Conservation (phyloP, 1,140 invertebrate genomes). For the Phortica variegata region DNA sequence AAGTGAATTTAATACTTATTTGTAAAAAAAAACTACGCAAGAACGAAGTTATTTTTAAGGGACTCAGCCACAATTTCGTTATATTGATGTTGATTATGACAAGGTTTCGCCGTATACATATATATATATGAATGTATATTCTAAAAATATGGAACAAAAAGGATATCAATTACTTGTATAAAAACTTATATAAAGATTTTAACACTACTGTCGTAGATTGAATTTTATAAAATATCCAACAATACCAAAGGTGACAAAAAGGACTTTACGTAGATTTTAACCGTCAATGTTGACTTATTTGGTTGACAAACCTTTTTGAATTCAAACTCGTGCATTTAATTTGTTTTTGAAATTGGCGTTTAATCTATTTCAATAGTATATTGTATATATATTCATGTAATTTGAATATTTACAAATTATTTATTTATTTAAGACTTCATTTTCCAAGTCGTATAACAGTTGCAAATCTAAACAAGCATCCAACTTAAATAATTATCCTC, state of each 20-base stretch:
- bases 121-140: too few relatives aligned
- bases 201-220: too few relatives aligned
- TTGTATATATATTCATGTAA: conserved; percentile 35
- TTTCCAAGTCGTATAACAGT: conserved; percentile 49
- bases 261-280: conserved; percentile 43
- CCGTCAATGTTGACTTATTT: conserved; percentile 38
- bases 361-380: too few relatives aligned
- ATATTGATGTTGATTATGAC: too few relatives aligned
- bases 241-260: conserved; percentile 8
- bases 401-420: conserved; percentile 52
- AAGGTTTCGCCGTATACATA: too few relatives aligned
- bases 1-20: too few relatives aligned
- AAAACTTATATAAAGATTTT: too few relatives aligned
- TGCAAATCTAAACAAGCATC: conserved; percentile 49
- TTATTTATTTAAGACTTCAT: conserved; percentile 45
- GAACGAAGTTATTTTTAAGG: too few relatives aligned
- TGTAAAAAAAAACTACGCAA: too few relatives aligned
- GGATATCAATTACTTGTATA: too few relatives aligned
- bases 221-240: neutral
- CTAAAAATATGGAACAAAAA: too few relatives aligned
- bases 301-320: conserved; percentile 35
- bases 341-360: conserved; percentile 19
- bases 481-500: conserved; percentile 46
- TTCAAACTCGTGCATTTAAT: conserved; percentile 17
- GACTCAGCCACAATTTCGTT: too few relatives aligned